Conservation (phyloP, 2,113 vertebrate species). For the Lota lota region DNA sequence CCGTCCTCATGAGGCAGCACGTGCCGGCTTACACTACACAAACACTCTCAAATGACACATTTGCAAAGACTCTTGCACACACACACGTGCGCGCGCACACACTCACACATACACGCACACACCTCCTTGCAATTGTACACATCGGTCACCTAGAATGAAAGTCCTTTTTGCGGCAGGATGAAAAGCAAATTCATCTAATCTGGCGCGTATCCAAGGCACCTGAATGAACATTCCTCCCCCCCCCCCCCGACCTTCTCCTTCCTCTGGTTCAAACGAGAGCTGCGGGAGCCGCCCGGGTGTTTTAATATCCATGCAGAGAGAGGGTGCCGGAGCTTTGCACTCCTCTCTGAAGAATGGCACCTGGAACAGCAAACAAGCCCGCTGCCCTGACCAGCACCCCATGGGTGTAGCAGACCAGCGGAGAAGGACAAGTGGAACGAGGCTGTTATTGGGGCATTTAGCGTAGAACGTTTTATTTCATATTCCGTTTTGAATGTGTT, state of each 20-base stretch:
- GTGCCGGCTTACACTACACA: conserved; percentile 44
- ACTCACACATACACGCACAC: conserved; percentile 9
- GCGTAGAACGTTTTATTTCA: no score
- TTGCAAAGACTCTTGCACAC: conserved; percentile 21
- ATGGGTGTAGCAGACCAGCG: no score
- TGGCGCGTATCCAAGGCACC: conserved; percentile 45
- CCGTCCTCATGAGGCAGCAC: conserved; percentile 55
- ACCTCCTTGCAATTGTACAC: conserved; percentile 13
- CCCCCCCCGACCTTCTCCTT: neutral
- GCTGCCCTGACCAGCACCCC: neutral
- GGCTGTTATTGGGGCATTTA: no score
- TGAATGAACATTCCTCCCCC: conserved; percentile 42
- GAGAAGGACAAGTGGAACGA: no score
- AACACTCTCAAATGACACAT: conserved; percentile 54
- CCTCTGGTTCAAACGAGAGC: conserved; percentile 28
- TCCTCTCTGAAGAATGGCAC: conserved; percentile 46
- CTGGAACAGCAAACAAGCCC: conserved; percentile 41
- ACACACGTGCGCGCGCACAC: neutral
- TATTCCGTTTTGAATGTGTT: no score
- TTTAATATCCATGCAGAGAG: conserved; percentile 35
- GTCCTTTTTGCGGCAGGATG: conserved; percentile 2
- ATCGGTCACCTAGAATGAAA: conserved; percentile 28
- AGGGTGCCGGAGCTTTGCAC: conserved; percentile 12
- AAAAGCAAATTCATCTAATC: conserved; percentile 14
- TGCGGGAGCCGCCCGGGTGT: conserved; percentile 7